Base-by-base conservation (phyloP, 2,888 invertebrate genomes). In the Drosophila fulvimacula region DNA sequence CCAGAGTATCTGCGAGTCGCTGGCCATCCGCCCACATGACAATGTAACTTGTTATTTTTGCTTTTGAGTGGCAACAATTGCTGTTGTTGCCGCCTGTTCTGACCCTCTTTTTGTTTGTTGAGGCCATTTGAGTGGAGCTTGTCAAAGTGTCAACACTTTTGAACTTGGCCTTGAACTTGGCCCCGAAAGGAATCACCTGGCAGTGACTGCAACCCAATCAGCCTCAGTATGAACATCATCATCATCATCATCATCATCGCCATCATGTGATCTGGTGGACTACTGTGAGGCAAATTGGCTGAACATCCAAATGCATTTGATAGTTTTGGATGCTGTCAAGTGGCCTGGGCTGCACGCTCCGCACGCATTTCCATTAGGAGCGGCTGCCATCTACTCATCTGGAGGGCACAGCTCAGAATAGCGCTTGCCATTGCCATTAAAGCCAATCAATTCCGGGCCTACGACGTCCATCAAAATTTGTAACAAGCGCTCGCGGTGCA, bases 391-490 rank as follows among this genome's bases (percentile, higher is more conserved):
- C 75, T 63, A 60, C 60, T 64, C 76, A 75, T 57, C 67, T 60
- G 48, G 15, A 13, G 48, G 76, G 67, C 57, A 59, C 36, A 24
- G 52, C 52, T 13, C 13, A 19, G 32, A 32, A 19, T 63, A 57
- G 72, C 69, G 66, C 76, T 88, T 71, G 74, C 73, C 71, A 84
- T 75, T 79, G 75, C 69, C 88, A 84, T 89, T 89, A 88, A 84
- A 88, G 88, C 86, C 88, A 89, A 84, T 84, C 84, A 84, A 84
- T 84, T 89, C 69, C 67, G 70, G 70, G 85, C 79, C 69, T 72
- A 71, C 65, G 71, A 85, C 77, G 84, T 88, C 89, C 82, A 88
- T 84, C 89, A 84, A 89, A 84, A 89, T 85, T 80, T 85, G 83
- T 89, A 89, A 84, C 84, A 84, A 88, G 88, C 84, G 77, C 79